Base-by-base conservation (phyloP, 2,797 vertebrate genomes). In the Epinephelus awoara region DNA sequence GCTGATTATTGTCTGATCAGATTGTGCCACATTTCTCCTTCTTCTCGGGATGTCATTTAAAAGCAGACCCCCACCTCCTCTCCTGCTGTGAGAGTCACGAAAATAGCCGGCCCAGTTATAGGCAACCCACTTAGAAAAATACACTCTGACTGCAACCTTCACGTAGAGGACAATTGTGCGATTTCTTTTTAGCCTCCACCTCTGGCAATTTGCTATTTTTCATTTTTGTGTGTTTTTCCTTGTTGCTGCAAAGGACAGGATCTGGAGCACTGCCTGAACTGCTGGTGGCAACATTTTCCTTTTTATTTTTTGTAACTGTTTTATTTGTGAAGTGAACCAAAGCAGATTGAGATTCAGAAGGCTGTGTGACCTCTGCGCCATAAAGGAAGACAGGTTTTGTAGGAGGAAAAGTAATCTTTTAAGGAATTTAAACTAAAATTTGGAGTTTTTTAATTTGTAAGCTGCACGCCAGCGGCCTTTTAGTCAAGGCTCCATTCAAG, bases 71-170 rank as follows among this genome's bases (percentile, higher is more conserved):
- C 69, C 11, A 11, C 23, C 62, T 18, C 51, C 14, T 57, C 72
- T 51, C 78, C 82, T 68, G 75, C 87, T 85, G 77, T 1, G 47
- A 83, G 49, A 77, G 75, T 8, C 67, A 78, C 85, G 69, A 44
- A 93, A 94, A 93, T 92, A 92, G 90, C 75, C 92, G 93, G 67
- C 92, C 92, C 88, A 93, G 67, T 87, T 93, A 67, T 17, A 57
- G 17, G 34, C 80, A 91, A 87, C 92, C 92, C 90, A 92, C 83
- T 89, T 88, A 61, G 68, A 57, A 78, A 85, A 80, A 87, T 63
- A 73, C 76, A 70, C 75, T 70, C 29, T 52, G 66, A 82, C 75
- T 67, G 65, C 57, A 68, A 91, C 84, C 87, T 91, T 89, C 86
- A 86, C 76, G 21, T 59, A 27, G 68, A 85, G 84, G 84, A 78